Evolutionary conservation across 2,113 vertebrate species (phyloP), one percentile per base, ranked within the genome.

Genomic region (Larimichthys crocea): DNA sequence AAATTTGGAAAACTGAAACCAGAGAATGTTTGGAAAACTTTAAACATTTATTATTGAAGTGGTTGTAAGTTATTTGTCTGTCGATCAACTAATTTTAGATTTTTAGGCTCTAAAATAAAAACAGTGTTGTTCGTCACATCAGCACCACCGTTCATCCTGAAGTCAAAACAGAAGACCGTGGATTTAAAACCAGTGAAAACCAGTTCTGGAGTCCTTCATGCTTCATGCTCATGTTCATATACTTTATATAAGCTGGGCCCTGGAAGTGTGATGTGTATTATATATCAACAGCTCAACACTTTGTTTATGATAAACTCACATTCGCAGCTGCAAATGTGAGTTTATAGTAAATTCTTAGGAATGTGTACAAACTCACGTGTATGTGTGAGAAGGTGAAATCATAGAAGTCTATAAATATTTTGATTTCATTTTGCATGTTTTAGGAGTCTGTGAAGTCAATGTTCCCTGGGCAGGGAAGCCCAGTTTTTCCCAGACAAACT

Each of bases 401-500:
- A 46, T 56, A 55, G 46, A 76, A 42, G 44, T 40, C 59, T 48
- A 56, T 71, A 59, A 70, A 84, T 83, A 77, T 83, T 84, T 65
- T 11, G 50, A 60, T 73, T 79, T 55, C 65, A 70, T 72, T 77
- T 71, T 55, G 86, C 64, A 74, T 89, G 86, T 93, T 90, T 74
- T 88, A 79, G 82, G 92, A 92, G 79, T 66, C 15, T 44, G 83
- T 88, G 74, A 82, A 80, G 84, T 88, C 79, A 82, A 64, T 84
- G 74, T 87, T 84, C 70, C 81, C 87, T 83, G 59, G 53, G 79
- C 59, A 83, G 87, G 80, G 82, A 83, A 82, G 53, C 71, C 57
- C 79, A 4, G 56, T 86, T 66, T 83, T 92, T 92, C 92, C 89
- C 86, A 89, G 88, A 84, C 85, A 61, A 70, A 79, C 83, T 72